phyloP scores from a whole-genome alignment of 37 sponge, comb jelly and placozoan genomes.

The Trichoplax adhaerens region DNA sequence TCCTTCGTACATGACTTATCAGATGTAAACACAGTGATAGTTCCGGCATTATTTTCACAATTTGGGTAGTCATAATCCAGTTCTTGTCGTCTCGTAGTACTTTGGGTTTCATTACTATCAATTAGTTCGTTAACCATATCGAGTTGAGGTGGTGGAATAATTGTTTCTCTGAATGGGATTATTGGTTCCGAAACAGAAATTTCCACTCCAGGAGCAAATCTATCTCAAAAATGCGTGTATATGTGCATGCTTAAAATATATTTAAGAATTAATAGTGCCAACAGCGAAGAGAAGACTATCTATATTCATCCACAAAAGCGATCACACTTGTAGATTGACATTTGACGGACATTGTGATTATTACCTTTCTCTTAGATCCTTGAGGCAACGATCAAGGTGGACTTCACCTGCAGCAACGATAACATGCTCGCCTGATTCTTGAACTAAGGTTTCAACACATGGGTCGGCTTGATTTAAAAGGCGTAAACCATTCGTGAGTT shows the following conservation, averaged over 20 bases:
- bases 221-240: not conserved
- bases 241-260: not conserved
- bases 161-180: conserved; percentile 85
- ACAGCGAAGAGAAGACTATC: not conserved
- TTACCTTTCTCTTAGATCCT: conserved; percentile 54
- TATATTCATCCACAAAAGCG: no score
- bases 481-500: conserved; percentile 9
- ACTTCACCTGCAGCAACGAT: conserved; percentile 85
- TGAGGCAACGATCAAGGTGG: conserved; percentile 77
- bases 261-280: not conserved
- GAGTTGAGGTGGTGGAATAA: conserved; percentile 52
- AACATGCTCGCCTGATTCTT: conserved; percentile 79
- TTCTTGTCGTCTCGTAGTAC: not conserved
- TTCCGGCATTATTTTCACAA: no score
- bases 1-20: no score
- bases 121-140: conserved; percentile 72
- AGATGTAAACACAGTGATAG: no score
- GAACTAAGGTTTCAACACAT: conserved; percentile 55
- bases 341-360: no score
- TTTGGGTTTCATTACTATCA: conserved; percentile 9
- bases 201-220: conserved; percentile 24
- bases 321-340: no score
- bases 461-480: conserved; percentile 87
- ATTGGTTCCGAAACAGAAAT: conserved; percentile 81
- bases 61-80: no score